phyloP scores from a whole-genome alignment of 2,888 invertebrate species.

The Meteorus colon region DNA sequence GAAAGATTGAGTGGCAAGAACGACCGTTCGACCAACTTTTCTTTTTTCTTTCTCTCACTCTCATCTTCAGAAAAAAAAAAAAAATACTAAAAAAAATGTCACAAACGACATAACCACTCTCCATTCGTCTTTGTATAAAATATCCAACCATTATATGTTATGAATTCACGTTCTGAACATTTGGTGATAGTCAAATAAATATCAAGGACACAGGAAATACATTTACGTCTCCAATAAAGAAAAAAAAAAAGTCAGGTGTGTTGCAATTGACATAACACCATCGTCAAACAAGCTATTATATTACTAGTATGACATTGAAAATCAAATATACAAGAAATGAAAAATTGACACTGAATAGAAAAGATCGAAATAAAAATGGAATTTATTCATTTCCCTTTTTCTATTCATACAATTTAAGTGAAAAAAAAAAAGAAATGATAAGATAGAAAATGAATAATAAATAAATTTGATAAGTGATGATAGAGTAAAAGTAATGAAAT shows the following conservation, averaged over 20 bases:
- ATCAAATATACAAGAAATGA: neutral
- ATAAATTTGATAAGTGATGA: conserved; percentile 2
- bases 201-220: too few species aligned
- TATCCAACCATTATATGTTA: neutral
- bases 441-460: neutral
- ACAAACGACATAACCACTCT: neutral
- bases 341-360: too few species aligned
- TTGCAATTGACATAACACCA: neutral
- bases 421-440: neutral
- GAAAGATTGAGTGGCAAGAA: neutral
- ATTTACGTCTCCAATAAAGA: neutral
- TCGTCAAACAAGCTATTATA: neutral
- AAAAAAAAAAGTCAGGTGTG: conserved; percentile 8
- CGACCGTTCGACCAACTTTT: neutral
- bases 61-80: neutral
- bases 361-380: too few species aligned
- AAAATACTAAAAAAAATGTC: neutral
- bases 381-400: too few species aligned
- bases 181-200: conserved; percentile 4
- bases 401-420: too few species aligned
- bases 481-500: conserved; percentile 20
- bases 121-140: too few species aligned
- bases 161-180: neutral
- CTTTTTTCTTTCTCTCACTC: neutral
- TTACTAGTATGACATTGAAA: neutral